Conservation (phyloP, 2,113 vertebrate genomes). For the Eurypyga helias region DNA sequence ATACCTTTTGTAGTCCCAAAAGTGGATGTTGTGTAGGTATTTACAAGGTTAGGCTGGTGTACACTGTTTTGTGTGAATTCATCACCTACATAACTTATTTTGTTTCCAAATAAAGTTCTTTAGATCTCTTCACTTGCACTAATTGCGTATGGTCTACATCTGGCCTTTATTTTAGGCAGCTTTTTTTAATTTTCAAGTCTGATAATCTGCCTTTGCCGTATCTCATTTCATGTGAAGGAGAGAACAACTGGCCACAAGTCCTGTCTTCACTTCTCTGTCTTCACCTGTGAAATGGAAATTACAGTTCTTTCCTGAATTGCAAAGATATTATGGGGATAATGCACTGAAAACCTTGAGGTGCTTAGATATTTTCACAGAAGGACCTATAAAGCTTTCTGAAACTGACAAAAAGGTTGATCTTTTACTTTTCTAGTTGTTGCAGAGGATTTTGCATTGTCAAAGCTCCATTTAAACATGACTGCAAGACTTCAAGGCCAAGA, state of each 20-base stretch:
- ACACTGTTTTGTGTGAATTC: neutral
- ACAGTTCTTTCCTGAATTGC: neutral
- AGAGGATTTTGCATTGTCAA: neutral
- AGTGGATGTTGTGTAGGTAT: neutral
- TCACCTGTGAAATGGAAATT: constrained; percentile 1
- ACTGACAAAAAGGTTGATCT: neutral
- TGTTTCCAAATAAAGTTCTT: neutral
- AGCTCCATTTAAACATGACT: neutral
- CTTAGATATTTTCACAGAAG: neutral
- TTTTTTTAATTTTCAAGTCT: neutral
- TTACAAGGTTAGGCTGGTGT: neutral
- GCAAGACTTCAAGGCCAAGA: neutral
- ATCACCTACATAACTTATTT: neutral
- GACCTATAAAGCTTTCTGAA: neutral
- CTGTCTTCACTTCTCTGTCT: neutral
- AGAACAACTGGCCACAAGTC: neutral
- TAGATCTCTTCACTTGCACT: neutral
- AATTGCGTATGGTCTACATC: neutral
- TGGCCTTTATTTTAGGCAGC: neutral
- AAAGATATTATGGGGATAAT: neutral
- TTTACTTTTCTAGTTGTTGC: neutral
- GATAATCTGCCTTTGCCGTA: neutral
- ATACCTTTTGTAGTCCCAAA: neutral
- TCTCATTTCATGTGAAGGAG: neutral
- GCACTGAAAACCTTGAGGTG: neutral